A percentile compares a stretch with the other conserved stretches of the same genome.
Evolutionary conservation across 2,797 vertebrate species (phyloP).

Genomic region (Sebastes dallii): DNA sequence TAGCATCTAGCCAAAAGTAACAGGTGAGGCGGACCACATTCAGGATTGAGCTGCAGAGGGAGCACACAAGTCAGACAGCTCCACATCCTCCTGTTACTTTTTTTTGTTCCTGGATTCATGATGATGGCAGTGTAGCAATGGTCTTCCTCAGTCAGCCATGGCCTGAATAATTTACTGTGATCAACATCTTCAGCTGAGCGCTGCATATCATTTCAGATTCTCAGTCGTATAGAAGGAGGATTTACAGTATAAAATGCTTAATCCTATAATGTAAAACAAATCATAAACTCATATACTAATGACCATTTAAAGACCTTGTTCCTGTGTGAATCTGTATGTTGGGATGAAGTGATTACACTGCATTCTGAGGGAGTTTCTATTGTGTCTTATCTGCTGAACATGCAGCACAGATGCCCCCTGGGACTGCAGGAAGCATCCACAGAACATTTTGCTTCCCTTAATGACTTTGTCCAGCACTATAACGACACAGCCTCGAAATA

Average conservation of each 20-base stretch:
- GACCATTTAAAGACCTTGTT: background rate
- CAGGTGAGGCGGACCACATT: conserved; percentile 30
- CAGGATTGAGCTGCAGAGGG: background rate
- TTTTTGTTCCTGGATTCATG: conserved; percentile 24
- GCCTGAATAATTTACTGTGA: conserved; percentile 74
- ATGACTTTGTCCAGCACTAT: conserved; percentile 42
- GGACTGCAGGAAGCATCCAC: conserved; percentile 50
- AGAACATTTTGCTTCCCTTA: conserved; percentile 32
- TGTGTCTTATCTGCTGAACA: conserved; percentile 53
- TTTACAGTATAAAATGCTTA: background rate
- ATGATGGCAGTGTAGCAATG: conserved; percentile 27
- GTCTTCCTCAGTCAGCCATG: conserved; percentile 37
- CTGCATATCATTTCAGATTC: conserved; percentile 33
- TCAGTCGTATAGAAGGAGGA: background rate
- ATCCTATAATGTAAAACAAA: background rate
- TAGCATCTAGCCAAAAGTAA: conserved; percentile 8
- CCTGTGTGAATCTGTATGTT: background rate
- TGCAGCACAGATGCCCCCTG: conserved; percentile 47
- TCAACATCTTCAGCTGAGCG: conserved; percentile 56
- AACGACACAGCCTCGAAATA: conserved; percentile 16
- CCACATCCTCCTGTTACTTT: background rate
- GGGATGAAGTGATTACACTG: conserved; percentile 12
- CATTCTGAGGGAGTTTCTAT: conserved; percentile 6
- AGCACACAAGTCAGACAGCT: conserved; percentile 24
- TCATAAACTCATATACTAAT: background rate